These are phyloP conservation scores for Yoshiicerus persimilis DNA, from an alignment of 1,140 invertebrate species.

Conservation along the genomic window DNA sequence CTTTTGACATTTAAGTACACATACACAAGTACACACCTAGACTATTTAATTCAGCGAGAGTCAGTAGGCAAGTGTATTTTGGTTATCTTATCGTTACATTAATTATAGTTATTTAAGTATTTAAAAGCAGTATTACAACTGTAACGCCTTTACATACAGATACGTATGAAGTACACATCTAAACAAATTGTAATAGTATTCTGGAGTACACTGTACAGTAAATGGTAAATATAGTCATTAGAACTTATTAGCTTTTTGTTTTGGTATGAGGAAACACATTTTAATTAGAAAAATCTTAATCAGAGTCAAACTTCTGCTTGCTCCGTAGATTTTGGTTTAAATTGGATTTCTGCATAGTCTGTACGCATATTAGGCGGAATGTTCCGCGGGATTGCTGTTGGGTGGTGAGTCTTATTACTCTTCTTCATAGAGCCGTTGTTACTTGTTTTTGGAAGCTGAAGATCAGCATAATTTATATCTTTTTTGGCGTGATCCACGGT, in stretches of 20 bases:
- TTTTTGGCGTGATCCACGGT: slow-evolving; percentile 38
- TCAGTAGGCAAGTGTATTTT: background rate
- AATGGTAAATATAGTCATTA: background rate
- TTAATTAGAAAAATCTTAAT: background rate
- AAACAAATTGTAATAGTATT: background rate
- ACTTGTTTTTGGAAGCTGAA: slow-evolving; percentile 47
- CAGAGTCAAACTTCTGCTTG: slow-evolving; percentile 46
- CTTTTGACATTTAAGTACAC: background rate
- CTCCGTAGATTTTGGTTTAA: slow-evolving; percentile 46
- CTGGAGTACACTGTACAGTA: background rate
- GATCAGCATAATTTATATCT: slow-evolving; percentile 48
- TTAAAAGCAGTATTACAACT: background rate
- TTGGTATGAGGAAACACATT: slow-evolving; percentile 20
- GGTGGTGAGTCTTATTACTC: slow-evolving; percentile 39
- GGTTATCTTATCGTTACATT: background rate
- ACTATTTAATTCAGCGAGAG: background rate
- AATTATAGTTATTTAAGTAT: background rate
- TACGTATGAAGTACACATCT: background rate
- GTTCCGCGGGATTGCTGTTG: slow-evolving; percentile 31
- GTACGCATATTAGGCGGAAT: slow-evolving; percentile 33
- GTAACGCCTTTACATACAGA: too few relatives aligned
- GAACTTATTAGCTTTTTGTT: background rate
- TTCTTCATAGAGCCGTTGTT: slow-evolving; percentile 50
- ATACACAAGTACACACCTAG: background rate
- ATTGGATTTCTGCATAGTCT: slow-evolving; percentile 47